Base-by-base conservation (phyloP, 2,888 invertebrate species). In the Mythimna ferrago region DNA sequence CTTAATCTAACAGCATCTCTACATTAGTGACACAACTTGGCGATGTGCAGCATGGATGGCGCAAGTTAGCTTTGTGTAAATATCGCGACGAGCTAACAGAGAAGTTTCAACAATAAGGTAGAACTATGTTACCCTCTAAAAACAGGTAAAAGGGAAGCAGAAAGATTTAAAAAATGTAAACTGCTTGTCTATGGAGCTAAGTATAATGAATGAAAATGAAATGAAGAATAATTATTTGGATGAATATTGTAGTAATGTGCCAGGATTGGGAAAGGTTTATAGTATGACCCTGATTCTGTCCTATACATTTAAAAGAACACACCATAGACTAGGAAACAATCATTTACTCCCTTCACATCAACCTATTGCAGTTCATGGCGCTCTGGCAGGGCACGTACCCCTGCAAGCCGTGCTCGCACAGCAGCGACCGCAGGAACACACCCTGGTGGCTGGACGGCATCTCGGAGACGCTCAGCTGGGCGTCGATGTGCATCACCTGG, bases 361-460 rank as follows among this genome's bases (percentile, higher is more conserved):
- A 65, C n/a, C 2, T 81, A 53, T 84, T 82, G 75, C 93, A 93
- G 63, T 78, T 85, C 85, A 86, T 87, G 26, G 86, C 83, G 67
- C 92, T 92, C 1, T 93, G 89, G 71, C 96, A 96, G 0, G 96
- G 95, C 76, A 95, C 96, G 73, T 92, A 93, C 0, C 96, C 96
- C 0, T 75, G 74, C 38, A 83, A 89, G 0, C 96, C 96, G 76
- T 94, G 89, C n/a, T 88, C 84, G 76, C 96, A 96, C 56, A 96
- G 88, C 64, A 94, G 72, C 5, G 81, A 76, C 14, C 84, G 78
- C 81, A 93, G 92, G 86, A 93, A 91, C 56, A 82, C 79, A 0
- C 92, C 92, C 26, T 84, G 83, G 70, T 85, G 83, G 19, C 76
- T 75, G 0, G 74, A 74, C 1, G 92, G 89, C 0, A 87, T 80